Base-by-base conservation (phyloP, 2,113 vertebrate genomes). In the Platichthys flesus region DNA sequence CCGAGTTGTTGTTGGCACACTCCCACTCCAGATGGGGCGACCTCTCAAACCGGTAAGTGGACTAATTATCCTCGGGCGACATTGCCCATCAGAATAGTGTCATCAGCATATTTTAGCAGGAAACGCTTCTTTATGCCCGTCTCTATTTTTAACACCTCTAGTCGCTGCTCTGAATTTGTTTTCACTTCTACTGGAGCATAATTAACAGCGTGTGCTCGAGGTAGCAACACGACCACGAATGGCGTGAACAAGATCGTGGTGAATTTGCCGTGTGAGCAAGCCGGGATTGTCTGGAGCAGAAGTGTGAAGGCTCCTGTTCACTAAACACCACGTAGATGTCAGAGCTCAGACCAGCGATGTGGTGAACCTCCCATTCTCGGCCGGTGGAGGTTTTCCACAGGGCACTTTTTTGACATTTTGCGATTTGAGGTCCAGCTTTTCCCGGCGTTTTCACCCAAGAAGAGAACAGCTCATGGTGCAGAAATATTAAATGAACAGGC, bases 401-500 rank as follows among this genome's bases (percentile, higher is more conserved):
- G 85, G 28, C 72, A 71, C 9, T 56, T 74, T 76, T 31, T 78
- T 81, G 79, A 88, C 87, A 88, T 63, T 31, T 82, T 61, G 62
- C 49, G 63, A 83, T 85, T 72, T 80, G 71, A 82, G 40, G 40
- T 28, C 69, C 54, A 71, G 72, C 56, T 85, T 84, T 68, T 42
- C 56, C 67, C 51, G 54, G 54, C 37, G 58, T 83, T 84, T 31
- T 59, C 62, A 62, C 79, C 66, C 73, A 21, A 57, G 65, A 74
- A 77, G 64, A 55, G 71, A 75, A 67, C 55, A 72, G 58, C 82
- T 78, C 86, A 58, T 69, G 61, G 63, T 3, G 58, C 69, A 90
- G 90, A 86, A 84, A 91, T 91, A 92, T 91, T 89, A 83, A 93
- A 84, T 86, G 81, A 71, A 81, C 78, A 59, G 72, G 77, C 72